Evolutionary conservation across 2,113 vertebrate genomes (phyloP), one percentile per base, ranked within the genome.

Genomic region (Bubo blakistoni): DNA sequence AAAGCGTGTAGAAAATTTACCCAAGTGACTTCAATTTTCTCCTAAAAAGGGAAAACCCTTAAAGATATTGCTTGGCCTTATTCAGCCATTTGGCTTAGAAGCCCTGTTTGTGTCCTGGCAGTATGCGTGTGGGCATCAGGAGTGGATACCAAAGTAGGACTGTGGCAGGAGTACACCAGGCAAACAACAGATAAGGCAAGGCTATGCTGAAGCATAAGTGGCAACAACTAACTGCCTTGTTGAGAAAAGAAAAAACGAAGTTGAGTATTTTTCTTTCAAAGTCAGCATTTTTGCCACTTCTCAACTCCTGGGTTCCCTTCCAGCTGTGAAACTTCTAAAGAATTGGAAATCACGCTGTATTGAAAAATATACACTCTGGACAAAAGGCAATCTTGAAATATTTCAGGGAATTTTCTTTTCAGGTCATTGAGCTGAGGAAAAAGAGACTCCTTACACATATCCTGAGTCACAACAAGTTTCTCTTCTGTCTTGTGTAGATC

Each of bases 281-380:
- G 52, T 54, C 66, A 86, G 30, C 9, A 46, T 11, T 1, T 49
- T 80, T 77, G 29, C 18, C 8, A 6, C 11, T 80, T 88, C 27
- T 57, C 7, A 59, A 5, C 17, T 73, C 34, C 26, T 21, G 1
- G 0, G 10, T n/a, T 84, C 38, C 13, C 26, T 54, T 94, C 27
- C n/a, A 73, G 44, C 40, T 18, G 11, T 1, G 0, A 80, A 76
- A 72, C 8, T 47, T 59, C 32, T 38, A 1, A 67, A 82, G 57
- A 78, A 79, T 0, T 27, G 5, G 27, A 69, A 69, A 79, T 25
- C 26, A 30, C 0, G 0, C 15, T 0, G 0, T 24, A 24, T 19
- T 25, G 21, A 34, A 86, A 79, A 79, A 90, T 32, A 76, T 3
- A 40, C 2, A 19, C 6, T 17, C 44, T 38, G 36, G 40, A 72